These are phyloP conservation scores for Temnothorax ravouxi DNA, from an alignment of 2,888 invertebrate genomes.

Conservation along the genomic window DNA sequence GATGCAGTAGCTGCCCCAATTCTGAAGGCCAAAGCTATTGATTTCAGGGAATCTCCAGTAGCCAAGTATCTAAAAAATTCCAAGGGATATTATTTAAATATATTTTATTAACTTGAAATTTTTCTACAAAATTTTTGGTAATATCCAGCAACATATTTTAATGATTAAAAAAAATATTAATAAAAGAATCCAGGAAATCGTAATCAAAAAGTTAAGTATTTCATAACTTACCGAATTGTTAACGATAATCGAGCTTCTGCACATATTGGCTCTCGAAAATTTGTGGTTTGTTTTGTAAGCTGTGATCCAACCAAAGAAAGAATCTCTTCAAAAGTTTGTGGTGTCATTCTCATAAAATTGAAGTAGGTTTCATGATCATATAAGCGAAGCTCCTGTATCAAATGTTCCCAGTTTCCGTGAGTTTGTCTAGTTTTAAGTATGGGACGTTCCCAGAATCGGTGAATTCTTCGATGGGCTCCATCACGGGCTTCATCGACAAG, in stretches of 20 bases:
- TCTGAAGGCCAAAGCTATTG: neutral
- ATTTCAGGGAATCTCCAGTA: conserved; percentile 1
- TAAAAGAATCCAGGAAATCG: no score
- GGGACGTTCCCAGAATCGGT: neutral
- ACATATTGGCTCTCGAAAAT: conserved; percentile 6
- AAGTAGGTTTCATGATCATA: neutral
- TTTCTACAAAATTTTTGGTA: no score
- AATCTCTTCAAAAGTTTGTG: neutral
- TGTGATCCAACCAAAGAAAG: neutral
- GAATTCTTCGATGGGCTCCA: neutral
- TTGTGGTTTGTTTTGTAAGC: neutral
- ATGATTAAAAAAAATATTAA: no score
- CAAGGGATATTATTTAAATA: neutral
- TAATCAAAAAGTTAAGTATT: no score
- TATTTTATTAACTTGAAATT: no score
- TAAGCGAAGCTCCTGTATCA: neutral
- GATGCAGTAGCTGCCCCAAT: neutral
- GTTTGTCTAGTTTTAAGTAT: neutral
- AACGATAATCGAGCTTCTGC: conserved; percentile 1
- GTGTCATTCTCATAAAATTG: neutral
- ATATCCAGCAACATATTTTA: no score
- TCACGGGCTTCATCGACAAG: neutral
- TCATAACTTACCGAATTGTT: neutral
- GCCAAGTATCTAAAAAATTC: neutral
- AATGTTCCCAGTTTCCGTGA: neutral